Evolutionary conservation across 2,888 invertebrate genomes (phyloP), one percentile per base, ranked within the genome.

Genomic region (Pecten maximus): DNA sequence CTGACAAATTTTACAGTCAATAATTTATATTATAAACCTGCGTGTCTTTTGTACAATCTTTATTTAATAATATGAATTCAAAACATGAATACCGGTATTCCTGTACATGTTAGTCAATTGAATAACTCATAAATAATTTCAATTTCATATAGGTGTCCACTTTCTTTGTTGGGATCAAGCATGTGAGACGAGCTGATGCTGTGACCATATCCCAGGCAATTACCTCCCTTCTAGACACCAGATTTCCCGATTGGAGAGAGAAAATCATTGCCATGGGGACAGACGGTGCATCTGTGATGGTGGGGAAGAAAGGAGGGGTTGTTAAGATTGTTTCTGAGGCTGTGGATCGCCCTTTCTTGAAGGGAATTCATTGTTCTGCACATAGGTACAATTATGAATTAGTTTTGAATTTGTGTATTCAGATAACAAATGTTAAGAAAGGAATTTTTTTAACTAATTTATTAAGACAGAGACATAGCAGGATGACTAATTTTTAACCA

Each of bases 351-450:
- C 91, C 87, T 74, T 87, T 19, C 44, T n/a, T 90, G 2, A n/a
- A 87, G 87, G 89, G 54, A 2, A 74, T 91, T 60, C 91, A 89
- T 44, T 91, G 91, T 54, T 89, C 91, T n/a, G 91, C 89, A 40
- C 91, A 91, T 50, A 89, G 91, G 89, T 90, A 87, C n/a, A 8
- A 2, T n/a, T 40, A 16, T 40, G 39, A 0, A 40, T 40, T 23
- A 10, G 44, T 10, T 44, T 44, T 44, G 44, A 44, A 10, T 44
- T 44, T 44, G 44, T 44, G 6, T 12, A 44, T n/a, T n/a, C n/a
- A n/a, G n/a, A n/a, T n/a, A n/a, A n/a, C n/a, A n/a, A n/a, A n/a
- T n/a, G n/a, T n/a, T n/a, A n/a, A n/a, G n/a, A n/a, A n/a, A n/a
- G n/a, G n/a, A n/a, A n/a, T n/a, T n/a, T n/a, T n/a, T n/a, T n/a